Evolutionary conservation across 64 coral and sea anemone species (phyloP), one percentile per base, ranked within the genome.

Genomic region (Montipora foliosa): DNA sequence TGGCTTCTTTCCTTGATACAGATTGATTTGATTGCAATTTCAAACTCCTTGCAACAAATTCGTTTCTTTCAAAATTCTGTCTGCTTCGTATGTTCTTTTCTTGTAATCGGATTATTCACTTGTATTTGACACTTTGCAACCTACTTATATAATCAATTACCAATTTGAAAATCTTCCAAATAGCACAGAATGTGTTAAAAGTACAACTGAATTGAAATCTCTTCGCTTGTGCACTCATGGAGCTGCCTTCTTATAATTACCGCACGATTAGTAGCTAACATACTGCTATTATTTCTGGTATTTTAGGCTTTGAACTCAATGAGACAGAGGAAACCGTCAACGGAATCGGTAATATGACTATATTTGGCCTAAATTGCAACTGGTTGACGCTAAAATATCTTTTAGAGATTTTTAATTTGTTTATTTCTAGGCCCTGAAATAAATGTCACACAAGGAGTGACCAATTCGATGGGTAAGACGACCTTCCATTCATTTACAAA

Each of bases 391-490:
- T 64, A 64, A 64, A 64, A 64, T 10, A 10, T 55, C 15, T 67
- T 14, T 67, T 37, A 37, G 53, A 6, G 17, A 15, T 6, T 71
- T 5, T 24, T 4, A 67, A 15, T 67, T 67, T 71, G 0, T 5
- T 15, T n/a, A 68, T 7, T 6, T 71, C 15, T 67, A 85, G 82
- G 82, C 19, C 66, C 82, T 5, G 66, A 85, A 50, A 70, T 85
- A 62, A 85, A 85, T 85, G 82, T n/a, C 47, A 85, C 82, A 15
- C 62, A 71, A 50, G 62, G 70, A 44, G 82, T 85, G 44, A 19
- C 64, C 2, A 85, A 48, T 21, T 85, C 70, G 19, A 85, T 71
- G 82, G 82, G 82, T 85, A 85, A 85, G 82, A 49, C 19, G 17
- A 37, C 37, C 37, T 37, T 37, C 37, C 37, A 37, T 37, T 37